A percentile compares a stretch with the other conserved stretches of the same genome.
These are phyloP conservation scores for Bos javanicus DNA, from an alignment of 2,113 vertebrate genomes.

Conservation along the genomic window DNA sequence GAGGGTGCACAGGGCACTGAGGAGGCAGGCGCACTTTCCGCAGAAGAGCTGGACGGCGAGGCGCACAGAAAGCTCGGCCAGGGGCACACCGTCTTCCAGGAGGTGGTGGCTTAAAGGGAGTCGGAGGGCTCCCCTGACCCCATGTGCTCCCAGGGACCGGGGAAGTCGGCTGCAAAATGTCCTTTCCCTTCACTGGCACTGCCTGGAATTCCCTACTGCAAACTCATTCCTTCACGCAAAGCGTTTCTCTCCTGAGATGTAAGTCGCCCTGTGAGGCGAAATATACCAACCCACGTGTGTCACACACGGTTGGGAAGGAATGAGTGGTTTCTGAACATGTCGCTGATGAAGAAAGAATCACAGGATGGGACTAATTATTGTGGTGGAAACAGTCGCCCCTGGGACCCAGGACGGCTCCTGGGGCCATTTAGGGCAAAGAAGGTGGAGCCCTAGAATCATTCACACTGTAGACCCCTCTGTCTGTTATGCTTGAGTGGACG, in stretches of 20 bases:
- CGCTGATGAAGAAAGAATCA: neutral
- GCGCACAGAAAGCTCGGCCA: neutral
- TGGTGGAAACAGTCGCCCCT: neutral
- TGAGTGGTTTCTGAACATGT: neutral
- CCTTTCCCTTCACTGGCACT: neutral
- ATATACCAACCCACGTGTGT: neutral
- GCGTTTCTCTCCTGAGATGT: neutral
- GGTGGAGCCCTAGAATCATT: neutral
- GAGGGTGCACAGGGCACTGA: neutral
- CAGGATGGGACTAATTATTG: neutral
- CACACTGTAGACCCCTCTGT: neutral
- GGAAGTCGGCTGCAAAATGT: neutral
- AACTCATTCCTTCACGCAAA: neutral
- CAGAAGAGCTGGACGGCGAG: neutral
- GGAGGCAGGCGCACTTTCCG: neutral
- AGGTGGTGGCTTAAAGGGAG: neutral
- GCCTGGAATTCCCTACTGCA: neutral
- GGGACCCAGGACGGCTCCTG: neutral
- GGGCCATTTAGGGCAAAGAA: neutral
- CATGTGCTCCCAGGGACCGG: neutral
- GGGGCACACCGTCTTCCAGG: neutral
- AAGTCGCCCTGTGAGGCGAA: neutral
- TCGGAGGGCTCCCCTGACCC: neutral
- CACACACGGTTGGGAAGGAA: neutral
- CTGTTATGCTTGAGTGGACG: neutral